Base-by-base conservation (phyloP, 2,113 vertebrate genomes). In the Clarias macrocephalus region DNA sequence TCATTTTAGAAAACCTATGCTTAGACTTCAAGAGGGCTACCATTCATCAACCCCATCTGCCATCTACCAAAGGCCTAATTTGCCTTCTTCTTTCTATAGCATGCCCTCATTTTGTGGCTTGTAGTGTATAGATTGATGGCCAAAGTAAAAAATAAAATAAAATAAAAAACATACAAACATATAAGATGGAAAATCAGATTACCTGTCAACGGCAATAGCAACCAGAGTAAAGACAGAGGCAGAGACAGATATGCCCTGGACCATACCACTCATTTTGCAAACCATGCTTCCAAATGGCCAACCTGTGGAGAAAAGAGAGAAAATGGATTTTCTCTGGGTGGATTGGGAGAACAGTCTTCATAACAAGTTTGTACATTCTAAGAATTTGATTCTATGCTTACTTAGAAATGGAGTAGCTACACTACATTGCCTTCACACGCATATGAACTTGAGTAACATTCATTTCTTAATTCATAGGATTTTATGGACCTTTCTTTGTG, bases 211-310 rank as follows among this genome's bases (percentile, higher is more conserved):
- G 0, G 97, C 97, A 81, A 99, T 98, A 1, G 97, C 97, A 16
- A 98, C 97, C 85, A 99, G 95, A 3, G 97, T 99, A 90, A 99
- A 99, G 79, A 98, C 97, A 0, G 97, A 99, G 18, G 97, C 96
- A 0, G 97, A 97, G 52, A 99, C 97, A 0, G 97, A 98, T 89
- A 98, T 96, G 42, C 97, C 98, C 89, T 99, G 98, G 52, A 98
- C 95, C 94, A 97, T 95, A 19, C 97, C 97, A 0, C 97, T 99
- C 95, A 97, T 95, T 93, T 99, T 99, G 93, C 97, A 99, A 85
- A 97, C 95, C 83, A 96, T 92, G 81, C 93, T 98, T 91, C 97
- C 98, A 92, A 99, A 99, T 0, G 98, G 97, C 98, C 97, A 99
- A 19, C 98, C 97, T 99, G 93, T 89, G 86, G 57, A 89, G 86